Evolutionary conservation across 2,797 vertebrate species (phyloP).

Genomic region (Epinephelus coioides): DNA sequence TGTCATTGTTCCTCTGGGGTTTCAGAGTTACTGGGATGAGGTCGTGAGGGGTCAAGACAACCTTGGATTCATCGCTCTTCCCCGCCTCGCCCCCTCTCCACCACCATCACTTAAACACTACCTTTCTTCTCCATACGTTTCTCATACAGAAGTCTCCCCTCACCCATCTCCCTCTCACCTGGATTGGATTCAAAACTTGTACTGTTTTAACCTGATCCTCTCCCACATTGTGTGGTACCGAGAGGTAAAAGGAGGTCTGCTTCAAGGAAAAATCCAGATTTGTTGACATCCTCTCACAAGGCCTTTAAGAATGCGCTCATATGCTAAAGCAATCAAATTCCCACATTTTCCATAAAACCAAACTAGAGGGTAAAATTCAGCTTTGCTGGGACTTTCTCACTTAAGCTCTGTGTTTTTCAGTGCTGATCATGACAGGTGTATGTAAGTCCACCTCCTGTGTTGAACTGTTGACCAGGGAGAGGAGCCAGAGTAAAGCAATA

Average conservation of each 20-base stretch:
- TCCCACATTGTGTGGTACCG: slow-evolving; percentile 30
- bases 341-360: slow-evolving; percentile 53
- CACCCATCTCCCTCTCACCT: slow-evolving; percentile 71
- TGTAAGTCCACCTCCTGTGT: slow-evolving; percentile 44
- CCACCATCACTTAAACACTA: slow-evolving; percentile 66
- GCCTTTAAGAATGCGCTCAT: slow-evolving; percentile 47
- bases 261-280: slow-evolving; percentile 39
- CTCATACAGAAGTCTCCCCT: slow-evolving; percentile 59
- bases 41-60: slow-evolving; percentile 76
- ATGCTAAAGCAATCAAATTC: slow-evolving; percentile 68
- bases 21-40: slow-evolving; percentile 80
- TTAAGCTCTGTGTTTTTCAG: slow-evolving; percentile 33
- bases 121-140: slow-evolving; percentile 72
- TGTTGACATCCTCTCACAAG: slow-evolving; percentile 49
- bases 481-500: slow-evolving; percentile 59
- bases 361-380: slow-evolving; percentile 32
- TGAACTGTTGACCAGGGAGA: slow-evolving; percentile 61
- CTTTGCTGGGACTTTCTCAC: slow-evolving; percentile 49
- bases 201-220: slow-evolving; percentile 55
- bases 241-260: slow-evolving; percentile 36
- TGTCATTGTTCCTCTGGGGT: slow-evolving; percentile 80
- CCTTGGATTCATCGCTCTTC: slow-evolving; percentile 72
- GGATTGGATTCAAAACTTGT: slow-evolving; percentile 77
- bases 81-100: slow-evolving; percentile 12
- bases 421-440: slow-evolving; percentile 65